Conservation (phyloP, 2,888 invertebrate genomes). For the Apodemia mormo region DNA sequence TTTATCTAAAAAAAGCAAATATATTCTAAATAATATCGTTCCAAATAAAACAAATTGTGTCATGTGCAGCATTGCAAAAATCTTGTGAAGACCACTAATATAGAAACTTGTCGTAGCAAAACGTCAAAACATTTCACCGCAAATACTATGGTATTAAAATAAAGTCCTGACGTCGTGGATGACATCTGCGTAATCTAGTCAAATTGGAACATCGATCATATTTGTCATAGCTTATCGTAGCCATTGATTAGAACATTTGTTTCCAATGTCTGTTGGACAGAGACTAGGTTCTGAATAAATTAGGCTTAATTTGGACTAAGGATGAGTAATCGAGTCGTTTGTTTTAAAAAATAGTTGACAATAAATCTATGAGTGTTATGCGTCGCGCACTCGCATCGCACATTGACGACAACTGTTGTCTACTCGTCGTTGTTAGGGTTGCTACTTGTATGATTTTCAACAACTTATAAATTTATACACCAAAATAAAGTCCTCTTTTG, state of each 20-base stretch:
- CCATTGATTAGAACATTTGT: conserved; percentile 39
- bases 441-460: neutral
- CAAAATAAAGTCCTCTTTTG: too few relatives aligned
- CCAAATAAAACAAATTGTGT: neutral
- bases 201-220: conserved; percentile 37
- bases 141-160: neutral
- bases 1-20: neutral
- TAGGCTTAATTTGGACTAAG: conserved; percentile 32
- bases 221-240: conserved; percentile 30
- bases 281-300: conserved; percentile 40
- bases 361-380: conserved; percentile 59
- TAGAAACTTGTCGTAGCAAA: neutral
- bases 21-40: neutral
- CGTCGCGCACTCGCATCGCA: conserved; percentile 53
- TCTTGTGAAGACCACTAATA: neutral
- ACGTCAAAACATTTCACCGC: conserved; percentile 19
- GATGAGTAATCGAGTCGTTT: conserved; percentile 41
- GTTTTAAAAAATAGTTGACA: conserved; percentile 57
- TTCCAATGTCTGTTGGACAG: conserved; percentile 37
- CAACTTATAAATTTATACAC: too few relatives aligned
- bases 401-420: conserved; percentile 76
- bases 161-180: neutral
- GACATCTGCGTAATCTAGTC: conserved; percentile 27
- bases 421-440: conserved; percentile 52
- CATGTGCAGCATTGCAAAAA: neutral